These are phyloP conservation scores for Bombus pascuorum DNA, from an alignment of 1,140 invertebrate species.

Conservation along the genomic window DNA sequence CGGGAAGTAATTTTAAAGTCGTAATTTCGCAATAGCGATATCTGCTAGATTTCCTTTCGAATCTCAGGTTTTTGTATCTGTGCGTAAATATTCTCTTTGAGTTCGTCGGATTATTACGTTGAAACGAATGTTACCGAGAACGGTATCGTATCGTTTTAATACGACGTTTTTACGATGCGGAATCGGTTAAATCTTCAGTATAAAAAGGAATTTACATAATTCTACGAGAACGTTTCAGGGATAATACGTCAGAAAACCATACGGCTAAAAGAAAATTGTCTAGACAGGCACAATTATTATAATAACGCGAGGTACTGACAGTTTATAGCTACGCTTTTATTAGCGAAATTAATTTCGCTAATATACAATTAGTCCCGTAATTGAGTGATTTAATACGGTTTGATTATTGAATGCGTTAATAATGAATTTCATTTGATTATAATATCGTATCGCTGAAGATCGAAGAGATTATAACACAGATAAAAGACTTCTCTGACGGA, in stretches of 20 bases:
- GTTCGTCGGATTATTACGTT: constrained; percentile 67
- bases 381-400: background rate
- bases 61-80: too few relatives aligned
- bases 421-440: background rate
- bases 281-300: background rate
- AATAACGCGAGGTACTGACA: background rate
- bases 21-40: background rate
- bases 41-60: background rate
- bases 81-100: constrained; percentile 62
- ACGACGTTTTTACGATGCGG: background rate
- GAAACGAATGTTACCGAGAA: constrained; percentile 18
- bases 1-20: background rate
- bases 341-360: constrained; percentile 18
- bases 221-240: background rate
- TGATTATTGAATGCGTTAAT: background rate
- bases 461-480: background rate
- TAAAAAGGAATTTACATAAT: background rate
- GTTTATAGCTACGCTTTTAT: background rate
- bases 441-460: background rate
- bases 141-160: background rate
- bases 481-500: background rate
- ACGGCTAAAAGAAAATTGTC: too few relatives aligned
- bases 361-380: constrained; percentile 13
- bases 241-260: background rate
- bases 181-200: background rate